phyloP scores from a whole-genome alignment of 2,113 vertebrate species.

The Hippocampus barbouri region DNA sequence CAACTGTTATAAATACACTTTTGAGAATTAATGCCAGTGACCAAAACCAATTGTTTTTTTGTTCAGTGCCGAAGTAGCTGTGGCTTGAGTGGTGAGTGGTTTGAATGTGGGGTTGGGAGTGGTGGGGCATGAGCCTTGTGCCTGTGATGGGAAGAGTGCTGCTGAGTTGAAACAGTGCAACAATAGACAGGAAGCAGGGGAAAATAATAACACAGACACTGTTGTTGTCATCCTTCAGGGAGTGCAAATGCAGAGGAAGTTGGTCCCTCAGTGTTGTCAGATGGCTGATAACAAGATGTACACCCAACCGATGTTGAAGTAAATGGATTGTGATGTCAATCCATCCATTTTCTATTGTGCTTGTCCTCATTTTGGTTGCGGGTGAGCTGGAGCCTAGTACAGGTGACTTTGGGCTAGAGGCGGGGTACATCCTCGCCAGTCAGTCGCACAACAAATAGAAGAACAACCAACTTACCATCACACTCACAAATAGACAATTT shows the following conservation, averaged over 20 bases:
- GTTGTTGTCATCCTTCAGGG: slow-evolving; percentile 31
- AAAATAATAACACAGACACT: slow-evolving; percentile 32
- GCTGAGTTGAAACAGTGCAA: slow-evolving; percentile 33
- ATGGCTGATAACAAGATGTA: slow-evolving; percentile 35
- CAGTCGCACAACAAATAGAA: not conserved
- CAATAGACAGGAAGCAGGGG: slow-evolving; percentile 60
- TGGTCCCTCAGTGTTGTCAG: slow-evolving; percentile 52
- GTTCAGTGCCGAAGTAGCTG: slow-evolving; percentile 13
- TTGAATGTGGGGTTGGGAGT: slow-evolving; percentile 2
- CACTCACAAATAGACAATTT: too few relatives aligned
- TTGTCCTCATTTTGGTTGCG: not conserved
- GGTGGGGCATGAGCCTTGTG: slow-evolving; percentile 34
- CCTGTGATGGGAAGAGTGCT: slow-evolving; percentile 47
- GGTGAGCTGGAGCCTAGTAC: not conserved
- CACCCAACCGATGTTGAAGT: not conserved
- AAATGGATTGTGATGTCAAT: not conserved
- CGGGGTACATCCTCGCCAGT: not conserved
- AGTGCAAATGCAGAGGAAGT: slow-evolving; percentile 39
- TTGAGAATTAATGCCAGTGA: not conserved
- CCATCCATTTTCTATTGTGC: not conserved
- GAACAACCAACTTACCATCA: too few relatives aligned
- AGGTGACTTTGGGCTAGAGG: not conserved
- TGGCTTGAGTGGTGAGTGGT: slow-evolving; percentile 12
- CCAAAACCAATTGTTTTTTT: not conserved
- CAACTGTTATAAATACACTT: too few relatives aligned